A percentile compares a stretch with the other conserved stretches of the same genome.
Evolutionary conservation across 1,140 invertebrate genomes (phyloP).

Genomic region (Achatina immaculata): DNA sequence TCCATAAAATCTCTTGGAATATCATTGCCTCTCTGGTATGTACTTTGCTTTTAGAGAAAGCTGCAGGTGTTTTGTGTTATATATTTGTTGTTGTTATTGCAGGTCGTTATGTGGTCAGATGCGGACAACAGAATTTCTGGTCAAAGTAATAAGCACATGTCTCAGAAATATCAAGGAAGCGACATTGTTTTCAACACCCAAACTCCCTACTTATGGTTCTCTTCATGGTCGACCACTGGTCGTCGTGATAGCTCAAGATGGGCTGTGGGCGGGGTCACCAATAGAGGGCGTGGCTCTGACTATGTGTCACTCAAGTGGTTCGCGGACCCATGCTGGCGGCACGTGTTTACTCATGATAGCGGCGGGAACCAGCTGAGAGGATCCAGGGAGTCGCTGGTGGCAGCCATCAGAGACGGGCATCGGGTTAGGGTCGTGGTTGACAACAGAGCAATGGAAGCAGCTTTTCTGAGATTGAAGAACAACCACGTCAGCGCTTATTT

Average conservation of each 20-base stretch:
- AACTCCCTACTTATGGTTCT: conserved; percentile 45
- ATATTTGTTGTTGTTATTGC: too few species aligned
- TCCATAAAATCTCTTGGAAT: too few species aligned
- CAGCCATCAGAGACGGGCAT: conserved; percentile 40
- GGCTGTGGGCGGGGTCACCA: conserved; percentile 42
- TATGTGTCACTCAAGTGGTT: conserved; percentile 47
- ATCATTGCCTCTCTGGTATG: too few species aligned
- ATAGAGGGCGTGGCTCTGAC: conserved; percentile 43
- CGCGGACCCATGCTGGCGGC: conserved; percentile 45
- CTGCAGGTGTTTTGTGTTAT: too few species aligned
- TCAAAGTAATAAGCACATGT: conserved; percentile 46
- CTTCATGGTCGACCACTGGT: conserved; percentile 44
- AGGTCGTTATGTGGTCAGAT: conserved; percentile 38
- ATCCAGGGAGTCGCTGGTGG: conserved; percentile 35
- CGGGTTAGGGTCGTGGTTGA: conserved; percentile 39
- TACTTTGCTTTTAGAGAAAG: too few species aligned
- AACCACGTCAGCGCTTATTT: conserved; percentile 45
- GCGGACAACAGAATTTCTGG: conserved; percentile 39
- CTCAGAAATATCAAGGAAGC: conserved; percentile 42
- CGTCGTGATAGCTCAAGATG: conserved; percentile 44
- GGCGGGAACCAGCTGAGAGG: conserved; percentile 35
- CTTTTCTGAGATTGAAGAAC: conserved; percentile 40
- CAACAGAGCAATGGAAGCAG: conserved; percentile 43
- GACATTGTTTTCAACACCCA: conserved; percentile 46
- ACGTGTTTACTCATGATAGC: conserved; percentile 43